These are phyloP conservation scores for Danio choprae DNA, from an alignment of 2,797 vertebrate species.

Conservation along the genomic window DNA sequence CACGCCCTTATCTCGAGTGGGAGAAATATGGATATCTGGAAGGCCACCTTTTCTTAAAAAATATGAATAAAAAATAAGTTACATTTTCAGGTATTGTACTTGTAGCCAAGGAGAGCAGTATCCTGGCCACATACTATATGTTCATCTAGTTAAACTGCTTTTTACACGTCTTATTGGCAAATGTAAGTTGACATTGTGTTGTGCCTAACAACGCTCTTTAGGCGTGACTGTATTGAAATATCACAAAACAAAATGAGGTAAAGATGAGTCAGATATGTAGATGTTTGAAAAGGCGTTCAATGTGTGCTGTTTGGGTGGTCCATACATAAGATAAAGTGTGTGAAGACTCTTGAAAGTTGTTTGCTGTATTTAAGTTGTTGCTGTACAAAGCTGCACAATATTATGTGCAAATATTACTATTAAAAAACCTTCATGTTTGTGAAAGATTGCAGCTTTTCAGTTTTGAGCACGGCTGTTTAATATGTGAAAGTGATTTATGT, in stretches of 20 bases:
- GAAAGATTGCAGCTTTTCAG: background rate
- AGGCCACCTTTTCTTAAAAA: too few species aligned
- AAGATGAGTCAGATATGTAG: background rate
- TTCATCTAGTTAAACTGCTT: too few species aligned
- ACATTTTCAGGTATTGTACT: too few species aligned
- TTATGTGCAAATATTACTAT: slow-evolving; percentile 46
- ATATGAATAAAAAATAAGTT: too few species aligned
- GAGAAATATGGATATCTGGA: too few species aligned
- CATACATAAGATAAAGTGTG: slow-evolving; percentile 54
- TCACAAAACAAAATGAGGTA: background rate
- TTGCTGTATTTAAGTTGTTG: slow-evolving; percentile 28
- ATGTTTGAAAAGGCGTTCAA: background rate
- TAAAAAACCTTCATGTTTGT: slow-evolving; percentile 1
- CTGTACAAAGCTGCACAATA: slow-evolving; percentile 39
- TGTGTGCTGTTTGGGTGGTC: slow-evolving; percentile 65
- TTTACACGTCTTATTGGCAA: too few species aligned
- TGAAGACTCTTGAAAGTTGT: slow-evolving; percentile 56
- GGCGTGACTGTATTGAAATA: too few species aligned
- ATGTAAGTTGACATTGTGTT: too few species aligned
- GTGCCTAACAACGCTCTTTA: too few species aligned
- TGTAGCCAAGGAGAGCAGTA: too few species aligned
- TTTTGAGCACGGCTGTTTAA: slow-evolving; percentile 5
- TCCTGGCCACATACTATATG: too few species aligned
- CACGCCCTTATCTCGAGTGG: too few species aligned
- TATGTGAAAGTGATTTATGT: slow-evolving; percentile 13